Evolutionary conservation across 2,888 invertebrate genomes (phyloP).

Genomic region (Nephrotoma appendiculata): DNA sequence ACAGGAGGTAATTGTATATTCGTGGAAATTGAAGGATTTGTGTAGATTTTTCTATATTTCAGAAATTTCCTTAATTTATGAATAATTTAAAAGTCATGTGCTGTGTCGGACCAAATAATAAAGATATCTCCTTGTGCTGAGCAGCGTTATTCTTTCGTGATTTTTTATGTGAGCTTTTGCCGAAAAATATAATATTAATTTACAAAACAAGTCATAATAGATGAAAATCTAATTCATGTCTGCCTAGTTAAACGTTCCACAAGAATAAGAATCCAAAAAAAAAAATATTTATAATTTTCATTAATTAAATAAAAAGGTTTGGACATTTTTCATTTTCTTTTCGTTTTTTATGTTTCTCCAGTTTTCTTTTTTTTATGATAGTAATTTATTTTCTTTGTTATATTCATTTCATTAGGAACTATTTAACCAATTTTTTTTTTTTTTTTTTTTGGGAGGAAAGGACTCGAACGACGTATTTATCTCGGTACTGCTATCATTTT

Average conservation of each 20-base stretch:
- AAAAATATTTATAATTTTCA: neutral
- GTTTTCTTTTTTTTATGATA: neutral
- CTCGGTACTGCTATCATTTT: neutral
- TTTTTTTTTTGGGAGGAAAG: neutral
- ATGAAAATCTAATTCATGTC: neutral
- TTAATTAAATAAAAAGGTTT: neutral
- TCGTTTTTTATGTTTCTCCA: neutral
- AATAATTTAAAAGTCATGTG: neutral
- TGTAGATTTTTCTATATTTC: too few relatives aligned
- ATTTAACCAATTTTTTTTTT: neutral
- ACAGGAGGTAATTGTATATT: too few relatives aligned
- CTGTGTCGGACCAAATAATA: neutral
- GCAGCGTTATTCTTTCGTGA: neutral
- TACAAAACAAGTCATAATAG: neutral
- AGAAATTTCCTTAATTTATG: too few relatives aligned
- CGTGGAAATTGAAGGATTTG: too few relatives aligned
- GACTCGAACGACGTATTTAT: neutral
- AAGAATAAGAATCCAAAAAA: neutral
- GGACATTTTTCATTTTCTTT: neutral
- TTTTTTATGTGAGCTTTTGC: neutral
- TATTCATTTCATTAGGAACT: neutral
- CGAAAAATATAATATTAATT: neutral
- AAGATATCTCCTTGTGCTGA: neutral
- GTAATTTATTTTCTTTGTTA: neutral
- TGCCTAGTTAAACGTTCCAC: neutral